A percentile compares a stretch with the other conserved stretches of the same genome.
phyloP scores from a whole-genome alignment of 2,888 invertebrate species.

The Busseola fusca region DNA sequence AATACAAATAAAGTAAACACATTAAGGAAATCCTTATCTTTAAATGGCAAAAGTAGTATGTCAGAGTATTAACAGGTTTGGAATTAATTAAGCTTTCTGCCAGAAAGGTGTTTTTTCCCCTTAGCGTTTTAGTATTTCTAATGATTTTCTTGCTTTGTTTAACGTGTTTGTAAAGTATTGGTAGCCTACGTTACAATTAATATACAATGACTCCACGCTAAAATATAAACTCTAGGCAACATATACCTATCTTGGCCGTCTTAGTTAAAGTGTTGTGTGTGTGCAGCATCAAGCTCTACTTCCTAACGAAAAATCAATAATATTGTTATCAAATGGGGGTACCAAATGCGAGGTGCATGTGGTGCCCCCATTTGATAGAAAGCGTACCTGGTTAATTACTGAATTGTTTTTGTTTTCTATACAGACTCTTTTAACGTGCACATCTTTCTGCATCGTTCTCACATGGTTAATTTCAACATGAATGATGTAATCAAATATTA shows the following conservation, averaged over 20 bases:
- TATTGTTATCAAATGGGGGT: neutral
- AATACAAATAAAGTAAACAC: constrained; percentile 19
- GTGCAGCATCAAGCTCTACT: neutral
- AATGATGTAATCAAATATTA: too few relatives aligned
- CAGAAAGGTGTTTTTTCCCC: neutral
- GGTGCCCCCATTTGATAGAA: too few relatives aligned
- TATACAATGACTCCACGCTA: neutral
- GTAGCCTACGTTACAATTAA: neutral
- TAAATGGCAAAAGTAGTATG: constrained; percentile 22
- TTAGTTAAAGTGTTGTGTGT: neutral
- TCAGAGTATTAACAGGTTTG: constrained; percentile 13
- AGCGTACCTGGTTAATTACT: too few relatives aligned
- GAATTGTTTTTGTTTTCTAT: too few relatives aligned
- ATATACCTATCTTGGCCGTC: neutral
- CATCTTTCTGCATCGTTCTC: too few relatives aligned
- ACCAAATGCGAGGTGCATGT: too few relatives aligned
- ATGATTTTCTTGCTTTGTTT: neutral
- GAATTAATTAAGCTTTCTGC: neutral
- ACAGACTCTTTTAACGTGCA: too few relatives aligned
- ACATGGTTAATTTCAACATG: too few relatives aligned
- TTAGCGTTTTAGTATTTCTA: neutral
- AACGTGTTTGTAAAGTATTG: neutral
- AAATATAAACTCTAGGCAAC: neutral
- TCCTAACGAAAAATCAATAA: neutral
- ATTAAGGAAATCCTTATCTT: constrained; percentile 32